Conservation (phyloP, 2,888 invertebrate genomes). For the Mechanitis messenoides region DNA sequence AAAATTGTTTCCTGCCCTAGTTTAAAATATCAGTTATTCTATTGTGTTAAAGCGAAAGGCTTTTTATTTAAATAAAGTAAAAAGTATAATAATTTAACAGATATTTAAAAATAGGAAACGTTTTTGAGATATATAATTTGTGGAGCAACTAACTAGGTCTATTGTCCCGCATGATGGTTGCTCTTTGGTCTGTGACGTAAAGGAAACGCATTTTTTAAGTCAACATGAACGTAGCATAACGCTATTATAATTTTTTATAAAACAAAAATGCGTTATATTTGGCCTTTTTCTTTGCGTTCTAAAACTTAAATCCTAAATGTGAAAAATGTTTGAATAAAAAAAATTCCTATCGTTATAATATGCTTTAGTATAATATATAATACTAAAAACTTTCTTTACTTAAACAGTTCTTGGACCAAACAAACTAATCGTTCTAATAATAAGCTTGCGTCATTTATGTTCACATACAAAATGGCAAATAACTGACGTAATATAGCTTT, state of each 20-base stretch:
- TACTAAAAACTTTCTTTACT: not conserved
- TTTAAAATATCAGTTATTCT: not conserved
- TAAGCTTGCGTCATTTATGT: slow-evolving; percentile 20
- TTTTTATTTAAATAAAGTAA: not conserved
- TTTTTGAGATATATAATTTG: not conserved
- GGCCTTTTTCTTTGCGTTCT: not conserved
- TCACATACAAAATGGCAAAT: slow-evolving; percentile 21
- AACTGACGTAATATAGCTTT: slow-evolving; percentile 13
- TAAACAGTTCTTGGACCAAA: not conserved
- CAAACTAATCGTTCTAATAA: slow-evolving; percentile 6
- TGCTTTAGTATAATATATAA: not conserved
- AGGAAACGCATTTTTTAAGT: slow-evolving; percentile 22
- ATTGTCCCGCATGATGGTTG: slow-evolving; percentile 16
- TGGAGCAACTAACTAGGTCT: slow-evolving; percentile 8
- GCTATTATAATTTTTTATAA: not conserved
- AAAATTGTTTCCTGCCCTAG: not conserved
- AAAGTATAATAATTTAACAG: not conserved
- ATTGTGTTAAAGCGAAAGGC: not conserved
- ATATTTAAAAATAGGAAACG: not conserved
- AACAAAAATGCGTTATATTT: not conserved
- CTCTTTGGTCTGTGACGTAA: slow-evolving; percentile 24
- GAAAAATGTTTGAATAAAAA: no score
- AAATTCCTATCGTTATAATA: no score
- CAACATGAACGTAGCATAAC: slow-evolving; percentile 20
- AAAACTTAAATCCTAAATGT: no score